A percentile compares a stretch with the other conserved stretches of the same genome.
Evolutionary conservation across 2,797 vertebrate species (phyloP).

Genomic region (Chaetodon trifasciatus): DNA sequence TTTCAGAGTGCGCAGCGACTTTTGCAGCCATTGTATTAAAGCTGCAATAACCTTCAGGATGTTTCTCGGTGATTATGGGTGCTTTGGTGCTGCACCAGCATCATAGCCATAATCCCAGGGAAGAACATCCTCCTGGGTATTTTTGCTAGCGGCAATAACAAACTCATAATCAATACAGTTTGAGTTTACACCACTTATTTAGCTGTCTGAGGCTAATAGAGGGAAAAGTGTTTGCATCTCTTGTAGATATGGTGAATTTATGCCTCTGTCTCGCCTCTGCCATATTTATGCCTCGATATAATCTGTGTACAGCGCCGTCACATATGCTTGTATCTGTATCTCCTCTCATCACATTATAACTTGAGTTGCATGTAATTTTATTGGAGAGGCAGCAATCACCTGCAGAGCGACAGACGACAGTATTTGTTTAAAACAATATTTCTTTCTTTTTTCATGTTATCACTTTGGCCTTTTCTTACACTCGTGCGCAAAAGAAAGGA

Average conservation of each 20-base stretch:
- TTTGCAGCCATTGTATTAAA: slow-evolving; percentile 48
- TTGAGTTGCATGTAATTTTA: not conserved
- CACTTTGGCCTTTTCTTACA: not conserved
- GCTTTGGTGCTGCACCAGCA: slow-evolving; percentile 58
- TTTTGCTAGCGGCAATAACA: slow-evolving; percentile 65
- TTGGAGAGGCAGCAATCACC: not conserved
- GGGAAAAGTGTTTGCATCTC: slow-evolving; percentile 25
- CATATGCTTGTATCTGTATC: not conserved
- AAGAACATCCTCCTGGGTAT: slow-evolving; percentile 63
- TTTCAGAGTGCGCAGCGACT: slow-evolving; percentile 22
- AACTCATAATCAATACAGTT: slow-evolving; percentile 60
- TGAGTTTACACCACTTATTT: slow-evolving; percentile 49
- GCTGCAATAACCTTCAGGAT: slow-evolving; percentile 61
- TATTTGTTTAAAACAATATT: not conserved
- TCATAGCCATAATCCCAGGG: slow-evolving; percentile 59
- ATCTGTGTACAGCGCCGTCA: slow-evolving; percentile 1
- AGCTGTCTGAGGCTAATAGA: slow-evolving; percentile 38
- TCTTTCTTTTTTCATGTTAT: not conserved
- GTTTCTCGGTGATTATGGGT: slow-evolving; percentile 53
- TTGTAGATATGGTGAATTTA: slow-evolving; percentile 35
- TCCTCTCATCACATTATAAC: not conserved
- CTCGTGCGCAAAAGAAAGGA: not conserved
- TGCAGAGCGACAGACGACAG: not conserved
- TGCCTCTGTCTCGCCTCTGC: not conserved
- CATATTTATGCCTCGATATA: slow-evolving; percentile 5